Evolutionary conservation across 2,888 invertebrate genomes (phyloP), one percentile per base, ranked within the genome.

Genomic region (Oxyscelio sp.): DNA sequence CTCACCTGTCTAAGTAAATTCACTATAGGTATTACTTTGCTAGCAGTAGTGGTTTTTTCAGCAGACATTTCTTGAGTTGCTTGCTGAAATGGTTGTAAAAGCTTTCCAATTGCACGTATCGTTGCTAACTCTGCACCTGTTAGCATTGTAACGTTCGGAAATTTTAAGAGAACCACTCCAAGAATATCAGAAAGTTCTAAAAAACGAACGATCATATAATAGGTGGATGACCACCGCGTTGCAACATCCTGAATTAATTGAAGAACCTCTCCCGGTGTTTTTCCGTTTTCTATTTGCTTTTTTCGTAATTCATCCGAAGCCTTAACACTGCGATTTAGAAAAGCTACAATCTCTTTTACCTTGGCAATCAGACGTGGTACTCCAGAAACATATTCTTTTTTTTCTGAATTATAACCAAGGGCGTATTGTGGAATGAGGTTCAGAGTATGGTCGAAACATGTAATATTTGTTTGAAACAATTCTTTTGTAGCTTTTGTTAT

Each of bases 331-430:
- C 31, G 66, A 45, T 45, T 24, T 4, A 77, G 13, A 13, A 85
- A 48, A 21, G 86, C 78, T 1, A 87, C 86, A 11, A 89, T 85
- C 6, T 45, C 27, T 61, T 84, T 87, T 15, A 88, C 81, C 27
- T 85, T 85, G 1, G 61, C 27, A 4, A 87, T 81, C 5, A 87
- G 9, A 6, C 24, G 11, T 11, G 63, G 65, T 21, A 77, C 22
- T 2, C 77, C 77, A 52, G 58, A 52, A 13, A 66, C 77, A 27
- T 56, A 52, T 24, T 75, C 50, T 15, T 43, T 58, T 2, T 78
- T 54, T n/a, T 31, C 11, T n/a, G 74, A 11, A 31, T 83, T 52
- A 17, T 21, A 34, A 6, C 52, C 59, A 2, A 85, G 13, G 9
- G 83, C 59, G 61, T 85, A 81, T 8, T 83, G 73, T 8, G 85